Base-by-base conservation (phyloP, 2,888 invertebrate genomes). In the Erebia ligea region DNA sequence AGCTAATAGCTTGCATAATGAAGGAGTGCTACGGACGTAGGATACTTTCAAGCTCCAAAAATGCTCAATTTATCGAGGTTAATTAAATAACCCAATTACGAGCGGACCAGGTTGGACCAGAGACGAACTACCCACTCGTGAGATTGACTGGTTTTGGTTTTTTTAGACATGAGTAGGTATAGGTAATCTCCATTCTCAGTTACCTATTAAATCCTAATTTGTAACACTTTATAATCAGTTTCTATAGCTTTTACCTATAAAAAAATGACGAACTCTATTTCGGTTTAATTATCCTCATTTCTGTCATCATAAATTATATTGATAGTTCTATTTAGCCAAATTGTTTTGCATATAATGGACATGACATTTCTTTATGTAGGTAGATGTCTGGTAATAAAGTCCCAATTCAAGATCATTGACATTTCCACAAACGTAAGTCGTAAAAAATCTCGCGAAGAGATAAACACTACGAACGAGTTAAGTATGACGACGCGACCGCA, bases 401-500 rank as follows among this genome's bases (percentile, higher is more conserved):
- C 45, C 61, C 61, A 42, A 61, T 42, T 61, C 10, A 61, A 61
- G 61, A 61, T 61, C 61, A 61, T 61, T 61, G 61, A 61, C 61
- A 61, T 61, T 61, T 61, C 61, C 61, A 61, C 19, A 61, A 42
- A 61, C 42, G 61, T 42, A 61, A 19, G 61, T 42, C 61, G 61
- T 61, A 61, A 61, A 61, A 61, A 61, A 61, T 61, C 61, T 42
- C 61, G 42, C 11, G 13, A 42, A 61, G 61, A 61, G 17, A 61
- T 61, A 61, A 61, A 61, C 45, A 61, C 61, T 42, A 42, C 61
- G 42, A 17, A 42, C 61, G 40, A 59, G 59, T 59, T 59, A 59
- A 42, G 17, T 59, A 8, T 59, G 34, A 17, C n/a, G 61, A 61
- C 42, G 11, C n/a, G 61, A 61, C 42, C 61, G 34, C 25, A 15